Base-by-base conservation (phyloP, 2,797 vertebrate genomes). In the Oryzias sinensis region DNA sequence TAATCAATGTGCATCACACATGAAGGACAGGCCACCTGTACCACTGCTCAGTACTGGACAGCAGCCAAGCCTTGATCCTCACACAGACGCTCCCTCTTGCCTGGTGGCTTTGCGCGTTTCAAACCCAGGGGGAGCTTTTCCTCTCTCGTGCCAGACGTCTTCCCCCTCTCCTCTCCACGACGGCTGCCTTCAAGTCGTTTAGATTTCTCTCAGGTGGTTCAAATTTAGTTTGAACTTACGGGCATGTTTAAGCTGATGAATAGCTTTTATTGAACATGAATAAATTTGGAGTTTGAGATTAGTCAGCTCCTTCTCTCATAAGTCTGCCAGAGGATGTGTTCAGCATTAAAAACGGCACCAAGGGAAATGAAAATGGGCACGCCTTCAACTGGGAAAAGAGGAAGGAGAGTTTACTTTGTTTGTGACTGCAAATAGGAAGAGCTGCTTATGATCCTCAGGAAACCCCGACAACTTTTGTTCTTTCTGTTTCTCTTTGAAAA, bases 261-360 rank as follows among this genome's bases (percentile, higher is more conserved):
- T 91, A 92, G 91, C 84, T 92, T 94, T 93, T 92, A 96, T 91
- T 93, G 93, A 96, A 92, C 91, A 86, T 89, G 92, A 95, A 95
- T 95, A 93, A 85, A 92, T 94, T 94, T 93, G 89, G 75, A 92
- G 92, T 91, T 93, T 90, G 81, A 88, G 89, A 94, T 93, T 93
- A 94, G 92, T 95, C 93, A 94, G 93, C 93, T 80, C 85, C 83
- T 93, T 94, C 89, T 90, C 79, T 79, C 58, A 88, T 90, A 83
- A 87, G 91, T 90, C 81, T 63, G 45, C 80, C 55, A 84, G 89
- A 90, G 87, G 85, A 90, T 84, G 71, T 77, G 87, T 87, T 93
- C 89, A 80, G 76, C 76, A 76, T 85, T 68, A 64, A 89, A 70
- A 62, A 67, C 16, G 7, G 82, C 87, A 87, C 56, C 55, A 7